Percentiles rank a stretch among this genome's conserved stretches.
These are phyloP conservation scores for Chinchilla lanigera DNA, from an alignment of 2,113 vertebrate species.

Conservation along the genomic window DNA sequence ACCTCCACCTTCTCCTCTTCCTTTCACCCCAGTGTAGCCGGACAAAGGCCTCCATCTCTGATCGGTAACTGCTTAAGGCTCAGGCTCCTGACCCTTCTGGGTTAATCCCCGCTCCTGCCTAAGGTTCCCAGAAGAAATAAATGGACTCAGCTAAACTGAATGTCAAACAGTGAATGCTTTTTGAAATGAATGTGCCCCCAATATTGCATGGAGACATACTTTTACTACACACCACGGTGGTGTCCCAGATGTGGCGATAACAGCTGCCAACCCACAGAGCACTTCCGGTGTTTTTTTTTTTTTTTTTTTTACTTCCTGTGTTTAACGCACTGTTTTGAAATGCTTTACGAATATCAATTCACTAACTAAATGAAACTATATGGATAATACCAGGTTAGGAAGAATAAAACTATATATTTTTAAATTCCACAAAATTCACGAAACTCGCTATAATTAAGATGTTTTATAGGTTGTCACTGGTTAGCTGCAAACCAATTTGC, in stretches of 20 bases:
- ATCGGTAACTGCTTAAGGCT: neutral
- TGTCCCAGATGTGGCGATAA: neutral
- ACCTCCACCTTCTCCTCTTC: neutral
- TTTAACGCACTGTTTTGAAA: neutral
- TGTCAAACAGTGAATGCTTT: neutral
- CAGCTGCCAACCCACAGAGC: neutral
- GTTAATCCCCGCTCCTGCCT: neutral
- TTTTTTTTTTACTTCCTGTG: too few species aligned
- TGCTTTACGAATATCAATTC: neutral
- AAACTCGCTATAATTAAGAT: slow-evolving; percentile 14
- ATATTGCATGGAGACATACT: neutral
- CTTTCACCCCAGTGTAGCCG: rapidly evolving
- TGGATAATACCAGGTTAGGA: neutral
- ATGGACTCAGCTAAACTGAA: neutral
- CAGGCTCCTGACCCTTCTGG: neutral
- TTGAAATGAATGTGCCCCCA: neutral
- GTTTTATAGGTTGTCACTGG: neutral
- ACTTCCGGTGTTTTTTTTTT: neutral
- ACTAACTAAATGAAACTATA: neutral
- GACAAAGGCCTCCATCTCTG: neutral
- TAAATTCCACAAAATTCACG: slow-evolving; percentile 20
- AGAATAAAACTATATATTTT: slow-evolving; percentile 20
- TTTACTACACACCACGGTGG: neutral
- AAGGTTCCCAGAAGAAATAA: neutral
- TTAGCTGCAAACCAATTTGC: slow-evolving; percentile 3